phyloP scores from a whole-genome alignment of 2,113 vertebrate species.

The Puntigrus tetrazona region DNA sequence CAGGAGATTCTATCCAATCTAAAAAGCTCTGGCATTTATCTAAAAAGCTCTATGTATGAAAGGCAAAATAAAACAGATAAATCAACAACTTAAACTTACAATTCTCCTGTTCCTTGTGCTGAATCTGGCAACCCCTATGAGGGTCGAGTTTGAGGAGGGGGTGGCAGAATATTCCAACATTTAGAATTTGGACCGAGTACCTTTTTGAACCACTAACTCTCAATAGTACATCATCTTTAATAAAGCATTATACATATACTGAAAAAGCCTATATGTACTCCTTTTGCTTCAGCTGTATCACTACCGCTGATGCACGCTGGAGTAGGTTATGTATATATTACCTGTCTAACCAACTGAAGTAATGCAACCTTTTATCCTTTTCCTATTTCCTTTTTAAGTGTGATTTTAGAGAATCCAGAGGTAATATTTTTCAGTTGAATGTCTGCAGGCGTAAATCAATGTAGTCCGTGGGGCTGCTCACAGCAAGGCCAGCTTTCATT shows the following conservation, averaged over 20 bases:
- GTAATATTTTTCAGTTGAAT: conserved; percentile 43
- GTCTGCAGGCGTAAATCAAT: conserved; percentile 50
- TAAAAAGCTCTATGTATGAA: too few species aligned
- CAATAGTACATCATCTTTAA: background rate
- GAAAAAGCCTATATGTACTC: background rate
- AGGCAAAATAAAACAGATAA: too few species aligned
- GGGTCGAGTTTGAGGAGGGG: background rate
- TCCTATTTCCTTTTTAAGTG: conserved; percentile 3
- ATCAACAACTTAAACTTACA: too few species aligned
- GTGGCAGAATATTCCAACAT: background rate
- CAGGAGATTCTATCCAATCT: too few species aligned
- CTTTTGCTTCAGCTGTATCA: background rate
- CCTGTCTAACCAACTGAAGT: background rate
- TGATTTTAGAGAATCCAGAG: conserved; percentile 9
- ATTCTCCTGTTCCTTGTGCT: background rate
- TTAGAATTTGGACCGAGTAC: background rate
- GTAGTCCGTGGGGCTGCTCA: conserved; percentile 21
- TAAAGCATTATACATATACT: background rate
- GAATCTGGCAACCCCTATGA: background rate
- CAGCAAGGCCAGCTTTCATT: conserved; percentile 41
- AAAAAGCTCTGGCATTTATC: too few species aligned
- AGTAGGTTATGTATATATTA: background rate
- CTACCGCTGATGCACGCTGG: background rate
- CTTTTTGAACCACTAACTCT: background rate
- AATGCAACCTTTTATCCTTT: conserved; percentile 27